These are phyloP conservation scores for Apolygus lucorum DNA, from an alignment of 1,140 invertebrate genomes.

Conservation along the genomic window DNA sequence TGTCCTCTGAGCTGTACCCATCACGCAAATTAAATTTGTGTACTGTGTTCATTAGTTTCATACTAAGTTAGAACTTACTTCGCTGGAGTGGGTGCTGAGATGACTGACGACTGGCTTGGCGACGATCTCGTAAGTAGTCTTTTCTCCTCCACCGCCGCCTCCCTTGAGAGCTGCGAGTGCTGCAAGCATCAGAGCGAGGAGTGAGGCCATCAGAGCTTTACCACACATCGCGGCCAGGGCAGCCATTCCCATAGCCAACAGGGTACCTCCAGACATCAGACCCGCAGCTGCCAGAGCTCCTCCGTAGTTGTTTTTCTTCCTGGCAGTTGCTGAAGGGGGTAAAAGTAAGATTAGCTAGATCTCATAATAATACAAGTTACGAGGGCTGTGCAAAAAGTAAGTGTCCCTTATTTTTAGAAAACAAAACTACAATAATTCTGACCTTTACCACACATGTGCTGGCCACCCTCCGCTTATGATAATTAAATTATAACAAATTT, in stretches of 20 bases:
- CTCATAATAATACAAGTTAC: too few species aligned
- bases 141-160: slow-evolving; percentile 47
- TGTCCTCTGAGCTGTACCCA: too few species aligned
- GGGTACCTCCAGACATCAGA: slow-evolving; percentile 50
- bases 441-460: too few species aligned
- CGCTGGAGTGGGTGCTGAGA: slow-evolving; percentile 60
- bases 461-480: too few species aligned
- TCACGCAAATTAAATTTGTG: too few species aligned
- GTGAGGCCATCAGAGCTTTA: slow-evolving; percentile 73
- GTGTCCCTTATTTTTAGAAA: too few species aligned
- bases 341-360: too few species aligned
- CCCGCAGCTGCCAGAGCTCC: slow-evolving; percentile 41
- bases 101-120: slow-evolving; percentile 67
- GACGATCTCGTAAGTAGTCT: slow-evolving; percentile 73
- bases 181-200: slow-evolving; percentile 68
- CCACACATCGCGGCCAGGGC: slow-evolving; percentile 65
- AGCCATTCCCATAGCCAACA: slow-evolving; percentile 64
- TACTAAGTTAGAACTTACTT: too few species aligned
- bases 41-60: too few species aligned
- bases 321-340: slow-evolving; percentile 41
- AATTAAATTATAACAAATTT: too few species aligned
- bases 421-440: too few species aligned
- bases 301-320: slow-evolving; percentile 41
- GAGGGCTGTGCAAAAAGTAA: too few species aligned
- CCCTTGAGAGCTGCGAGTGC: slow-evolving; percentile 67